Evolutionary conservation across 2,113 vertebrate genomes (phyloP).

Genomic region (Rhabdornis inornatus): DNA sequence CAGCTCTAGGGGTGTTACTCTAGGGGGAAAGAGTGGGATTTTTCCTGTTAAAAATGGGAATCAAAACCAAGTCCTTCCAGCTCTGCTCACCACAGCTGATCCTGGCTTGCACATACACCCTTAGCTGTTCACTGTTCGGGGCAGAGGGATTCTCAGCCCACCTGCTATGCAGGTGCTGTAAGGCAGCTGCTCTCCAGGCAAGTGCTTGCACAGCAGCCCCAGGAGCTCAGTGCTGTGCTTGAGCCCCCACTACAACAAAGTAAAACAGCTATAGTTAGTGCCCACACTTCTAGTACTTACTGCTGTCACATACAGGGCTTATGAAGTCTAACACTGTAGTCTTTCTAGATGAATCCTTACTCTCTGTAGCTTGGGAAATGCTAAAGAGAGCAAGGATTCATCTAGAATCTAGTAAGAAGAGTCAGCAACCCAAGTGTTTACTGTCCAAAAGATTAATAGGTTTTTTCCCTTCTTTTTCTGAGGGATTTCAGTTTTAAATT

Average conservation of each 20-base stretch:
- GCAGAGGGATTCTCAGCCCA: background rate
- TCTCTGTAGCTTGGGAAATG: background rate
- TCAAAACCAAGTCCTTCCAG: background rate
- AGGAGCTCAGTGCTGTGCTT: background rate
- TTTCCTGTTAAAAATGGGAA: background rate
- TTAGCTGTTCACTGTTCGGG: background rate
- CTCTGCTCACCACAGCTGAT: background rate
- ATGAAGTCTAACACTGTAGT: background rate
- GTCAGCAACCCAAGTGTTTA: background rate
- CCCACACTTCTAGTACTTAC: background rate
- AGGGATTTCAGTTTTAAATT: background rate
- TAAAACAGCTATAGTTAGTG: background rate
- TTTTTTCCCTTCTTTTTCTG: background rate
- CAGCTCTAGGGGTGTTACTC: accelerated
- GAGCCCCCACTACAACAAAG: background rate
- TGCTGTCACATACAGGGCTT: background rate
- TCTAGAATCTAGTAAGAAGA: background rate
- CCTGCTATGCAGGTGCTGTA: accelerated
- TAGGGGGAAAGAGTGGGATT: background rate
- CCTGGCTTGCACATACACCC: background rate
- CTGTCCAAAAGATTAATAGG: background rate
- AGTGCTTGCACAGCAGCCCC: background rate
- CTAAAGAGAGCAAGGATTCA: too few species aligned
- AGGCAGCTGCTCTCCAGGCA: background rate
- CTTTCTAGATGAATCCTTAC: background rate